A percentile compares a stretch with the other conserved stretches of the same genome.
Conservation (phyloP, 2,888 invertebrate species). For the Conistra vaccinii region DNA sequence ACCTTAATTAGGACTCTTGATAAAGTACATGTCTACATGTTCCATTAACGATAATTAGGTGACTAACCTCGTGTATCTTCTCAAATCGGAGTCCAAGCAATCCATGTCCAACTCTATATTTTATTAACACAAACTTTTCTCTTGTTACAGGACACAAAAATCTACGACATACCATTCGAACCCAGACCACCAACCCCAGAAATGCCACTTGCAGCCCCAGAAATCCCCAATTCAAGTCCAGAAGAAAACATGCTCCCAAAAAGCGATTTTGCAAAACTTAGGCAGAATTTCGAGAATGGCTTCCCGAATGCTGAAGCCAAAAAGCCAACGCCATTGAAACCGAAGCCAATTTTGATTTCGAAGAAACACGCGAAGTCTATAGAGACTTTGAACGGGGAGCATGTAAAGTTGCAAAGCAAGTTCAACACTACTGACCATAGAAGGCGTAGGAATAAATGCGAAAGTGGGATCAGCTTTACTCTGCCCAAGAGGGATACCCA, state of each 20-base stretch:
- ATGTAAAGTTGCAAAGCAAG: slow-evolving; percentile 73
- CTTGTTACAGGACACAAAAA: slow-evolving; percentile 80
- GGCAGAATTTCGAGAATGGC: slow-evolving; percentile 80
- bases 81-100: too few species aligned
- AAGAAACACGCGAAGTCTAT: slow-evolving; percentile 68
- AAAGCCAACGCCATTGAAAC: slow-evolving; percentile 66
- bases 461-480: slow-evolving; percentile 66
- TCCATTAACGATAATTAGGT: too few species aligned
- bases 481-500: slow-evolving; percentile 79
- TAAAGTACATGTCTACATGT: too few species aligned
- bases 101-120: background rate
- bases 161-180: slow-evolving; percentile 85
- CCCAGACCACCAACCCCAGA: slow-evolving; percentile 46
- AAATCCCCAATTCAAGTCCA: background rate
- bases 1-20: too few species aligned
- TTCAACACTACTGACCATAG: slow-evolving; percentile 78
- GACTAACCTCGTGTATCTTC: too few species aligned
- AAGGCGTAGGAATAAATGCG: slow-evolving; percentile 68
- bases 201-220: background rate
- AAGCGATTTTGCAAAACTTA: slow-evolving; percentile 78
- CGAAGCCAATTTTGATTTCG: slow-evolving; percentile 73
- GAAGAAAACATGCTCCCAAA: slow-evolving; percentile 5
- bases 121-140: slow-evolving; percentile 13
- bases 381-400: slow-evolving; percentile 65
- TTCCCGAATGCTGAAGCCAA: slow-evolving; percentile 46